Base-by-base conservation (phyloP, 2,113 vertebrate genomes). In the Salvelinus alpinus region DNA sequence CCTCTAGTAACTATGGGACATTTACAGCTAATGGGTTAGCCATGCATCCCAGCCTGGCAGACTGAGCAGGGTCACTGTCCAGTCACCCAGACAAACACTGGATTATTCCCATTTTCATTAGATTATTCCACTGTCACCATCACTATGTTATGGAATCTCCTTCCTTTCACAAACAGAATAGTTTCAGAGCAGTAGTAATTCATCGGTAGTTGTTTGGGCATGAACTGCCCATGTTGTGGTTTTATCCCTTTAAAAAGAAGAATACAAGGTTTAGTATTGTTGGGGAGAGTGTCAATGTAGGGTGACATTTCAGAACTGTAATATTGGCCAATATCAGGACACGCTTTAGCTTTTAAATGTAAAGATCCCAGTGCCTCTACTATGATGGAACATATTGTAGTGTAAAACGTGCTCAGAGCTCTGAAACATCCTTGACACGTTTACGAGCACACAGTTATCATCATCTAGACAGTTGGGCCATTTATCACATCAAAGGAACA, bases 401-500 rank as follows among this genome's bases (percentile, higher is more conserved):
- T 82, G 79, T 78, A 75, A 70, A 85, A 84, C 80, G 71, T 11
- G 81, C 81, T 80, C 54, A 71, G 71, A 85, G 88, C 88, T 84
- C 74, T 88, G 67, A 87, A 88, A 88, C 83, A 87, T 87, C 84
- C 82, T 82, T 86, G 88, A 88, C 88, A 91, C 84, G 85, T 90
- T 91, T 88, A 88, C 67, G 72, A 87, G 83, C 83, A 79, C 66
- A 57, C 76, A 85, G 86, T 88, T 88, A 88, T 88, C 84, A 86
- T 82, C 71, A 78, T 66, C 48, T 54, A 14, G 75, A 77, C 84
- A 82, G 80, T 83, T 80, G 70, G 84, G 87, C 84, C 87, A 86
- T 87, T 90, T 79, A 90, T 91, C 89, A 87, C 88, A 89, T 90
- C 88, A 89, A 88, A 90, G 87, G 76, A 78, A 83, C 72, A 78